Evolutionary conservation across 2,888 invertebrate genomes (phyloP), one percentile per base, ranked within the genome.

Genomic region (Iphiclides podalirius): DNA sequence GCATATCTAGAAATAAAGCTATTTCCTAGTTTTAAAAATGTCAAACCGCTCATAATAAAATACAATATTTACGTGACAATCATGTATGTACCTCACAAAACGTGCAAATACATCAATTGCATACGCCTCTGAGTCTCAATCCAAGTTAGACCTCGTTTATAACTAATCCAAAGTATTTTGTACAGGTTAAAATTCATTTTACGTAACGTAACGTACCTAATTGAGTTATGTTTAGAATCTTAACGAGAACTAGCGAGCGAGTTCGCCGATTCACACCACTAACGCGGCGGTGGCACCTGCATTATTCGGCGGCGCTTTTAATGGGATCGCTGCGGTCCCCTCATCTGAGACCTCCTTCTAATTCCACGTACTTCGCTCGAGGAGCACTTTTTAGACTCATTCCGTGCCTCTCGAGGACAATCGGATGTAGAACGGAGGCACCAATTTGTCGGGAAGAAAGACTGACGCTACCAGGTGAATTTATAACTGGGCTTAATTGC

Each of bases 341-440:
- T 64, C 56, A 55, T 57, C 60, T 58, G 60, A 63, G 70, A 70
- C 67, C 73, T 71, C 67, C 73, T 71, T 61, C 72, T 77, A 76
- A 83, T 83, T 75, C 73, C 69, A 74, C 70, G 60, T 61, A 58
- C 74, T 79, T 66, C 57, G 65, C 62, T 71, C 61, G 53, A 57
- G 52, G 55, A 80, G 72, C 68, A 75, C 78, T 79, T 82, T 83
- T 85, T 77, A 75, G 70, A 75, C 72, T 75, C 77, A 75, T 79
- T 79, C 67, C 60, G 58, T 59, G 64, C 71, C 77, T 79, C 77
- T 78, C 63, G 75, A 79, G 75, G 69, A 79, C 79, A 72, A 77
- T 78, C 67, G 64, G 62, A 74, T 66, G 71, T 67, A 72, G 71
- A 73, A 70, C 63, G 61, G 65, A 66, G 66, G 63, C 70, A 73